Evolutionary conservation across 2,797 vertebrate species (phyloP), one percentile per base, ranked within the genome.

Genomic region (Malacoctenus gilli): DNA sequence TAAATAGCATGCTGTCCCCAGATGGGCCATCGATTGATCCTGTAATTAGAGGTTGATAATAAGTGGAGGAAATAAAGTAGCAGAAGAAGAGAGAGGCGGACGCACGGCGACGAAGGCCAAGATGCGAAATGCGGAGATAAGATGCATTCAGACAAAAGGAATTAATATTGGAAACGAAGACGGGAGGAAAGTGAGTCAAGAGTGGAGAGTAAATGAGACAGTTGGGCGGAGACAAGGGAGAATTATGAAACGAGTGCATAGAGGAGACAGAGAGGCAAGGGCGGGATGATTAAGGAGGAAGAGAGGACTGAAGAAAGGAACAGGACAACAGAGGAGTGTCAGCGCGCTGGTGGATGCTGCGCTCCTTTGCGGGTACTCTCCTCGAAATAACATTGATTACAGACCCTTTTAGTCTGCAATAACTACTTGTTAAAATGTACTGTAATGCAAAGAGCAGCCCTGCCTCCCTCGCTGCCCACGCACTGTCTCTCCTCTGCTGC

Each of bases 331-430:
- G 60, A 60, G 64, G 41, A 51, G 43, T 57, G 72, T 60, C 61
- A 43, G 58, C 62, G 39, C 52, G 60, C 63, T 43, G 36, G 40
- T 59, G 40, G 57, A 35, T 12, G 20, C 49, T 58, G 15, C 36
- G 36, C 43, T 68, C 49, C 43, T 49, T n/a, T 68, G 53, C 22
- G 66, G 30, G 49, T 57, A 25, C 63, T 66, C 43, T 63, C 41
- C 64, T 72, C 25, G 0, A 75, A 88, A 87, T 88, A 80, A 72
- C 77, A 73, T 46, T 80, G 82, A 90, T 89, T 89, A 86, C 52
- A 84, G 68, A 73, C 61, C 62, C 62, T 75, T 80, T 83, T 56
- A 72, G 76, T 59, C 51, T 20, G 34, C 66, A 66, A 68, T 69
- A 67, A 72, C 62, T 47, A 75, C 73, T 75, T 77, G 76, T 85